Evolutionary conservation across 1,140 invertebrate genomes (phyloP).

Genomic region (Metaphire vulgaris): DNA sequence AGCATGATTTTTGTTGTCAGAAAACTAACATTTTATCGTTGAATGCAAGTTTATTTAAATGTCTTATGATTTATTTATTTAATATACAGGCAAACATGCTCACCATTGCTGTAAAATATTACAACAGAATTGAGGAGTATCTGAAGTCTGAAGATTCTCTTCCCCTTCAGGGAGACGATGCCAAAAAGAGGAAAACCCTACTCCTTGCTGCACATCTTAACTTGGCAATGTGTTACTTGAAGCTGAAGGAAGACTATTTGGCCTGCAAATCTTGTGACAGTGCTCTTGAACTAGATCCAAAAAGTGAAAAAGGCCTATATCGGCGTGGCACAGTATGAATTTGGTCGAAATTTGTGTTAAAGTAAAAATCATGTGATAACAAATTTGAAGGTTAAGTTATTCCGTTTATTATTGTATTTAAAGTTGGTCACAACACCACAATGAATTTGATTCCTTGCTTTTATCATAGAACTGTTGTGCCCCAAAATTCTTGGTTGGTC

Average conservation of each 20-base stretch:
- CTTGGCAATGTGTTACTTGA: conserved; percentile 75
- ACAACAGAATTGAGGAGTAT: conserved; percentile 65
- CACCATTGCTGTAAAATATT: conserved; percentile 74
- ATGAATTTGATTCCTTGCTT: too few species aligned
- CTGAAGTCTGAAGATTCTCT: conserved; percentile 53
- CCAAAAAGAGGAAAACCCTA: conserved; percentile 59
- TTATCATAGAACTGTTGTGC: too few species aligned
- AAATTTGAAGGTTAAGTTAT: too few species aligned
- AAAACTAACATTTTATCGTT: not conserved
- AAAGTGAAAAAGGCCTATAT: conserved; percentile 84
- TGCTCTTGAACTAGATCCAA: conserved; percentile 66
- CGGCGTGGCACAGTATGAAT: conserved; percentile 70
- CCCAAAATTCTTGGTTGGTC: too few species aligned
- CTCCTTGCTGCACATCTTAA: conserved; percentile 72
- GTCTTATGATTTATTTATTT: not conserved
- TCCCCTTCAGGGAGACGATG: conserved; percentile 50
- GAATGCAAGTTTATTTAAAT: not conserved
- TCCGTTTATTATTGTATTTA: too few species aligned
- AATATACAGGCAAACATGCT: conserved; percentile 56
- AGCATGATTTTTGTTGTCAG: not conserved
- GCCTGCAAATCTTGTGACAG: conserved; percentile 63
- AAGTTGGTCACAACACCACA: too few species aligned
- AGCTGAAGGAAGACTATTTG: conserved; percentile 66
- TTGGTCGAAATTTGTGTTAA: too few species aligned
- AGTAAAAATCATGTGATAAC: too few species aligned